phyloP scores from a whole-genome alignment of 2,113 vertebrate species.

The Ovibos moschatus region DNA sequence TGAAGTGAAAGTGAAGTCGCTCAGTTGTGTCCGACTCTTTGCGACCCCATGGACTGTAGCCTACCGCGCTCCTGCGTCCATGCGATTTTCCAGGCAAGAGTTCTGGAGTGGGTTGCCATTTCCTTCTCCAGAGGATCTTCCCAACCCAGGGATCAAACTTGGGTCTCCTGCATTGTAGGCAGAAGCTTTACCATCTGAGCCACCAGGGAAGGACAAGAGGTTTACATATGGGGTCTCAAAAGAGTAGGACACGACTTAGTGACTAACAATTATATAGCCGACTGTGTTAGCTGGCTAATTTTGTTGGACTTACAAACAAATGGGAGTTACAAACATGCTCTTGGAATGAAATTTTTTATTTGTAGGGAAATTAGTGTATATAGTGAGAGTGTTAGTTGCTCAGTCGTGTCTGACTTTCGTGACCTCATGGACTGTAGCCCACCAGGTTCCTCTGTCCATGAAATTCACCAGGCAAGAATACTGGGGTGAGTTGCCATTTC shows the following conservation, averaged over 20 bases:
- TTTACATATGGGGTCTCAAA: background rate
- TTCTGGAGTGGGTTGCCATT: background rate
- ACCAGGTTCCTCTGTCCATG: background rate
- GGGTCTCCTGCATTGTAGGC: background rate
- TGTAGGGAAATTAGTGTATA: background rate
- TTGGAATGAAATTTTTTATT: background rate
- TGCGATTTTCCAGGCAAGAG: background rate
- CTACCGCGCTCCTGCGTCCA: accelerated
- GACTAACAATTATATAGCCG: background rate
- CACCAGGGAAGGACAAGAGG: background rate
- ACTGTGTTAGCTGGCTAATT: background rate
- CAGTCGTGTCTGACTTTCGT: background rate
- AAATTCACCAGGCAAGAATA: background rate
- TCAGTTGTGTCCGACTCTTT: background rate
- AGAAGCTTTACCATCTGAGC: background rate
- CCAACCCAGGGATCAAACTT: background rate
- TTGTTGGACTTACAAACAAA: background rate
- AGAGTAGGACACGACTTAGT: background rate
- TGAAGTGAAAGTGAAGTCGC: background rate
- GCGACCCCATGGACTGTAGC: background rate
- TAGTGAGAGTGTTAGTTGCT: background rate
- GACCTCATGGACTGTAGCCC: background rate
- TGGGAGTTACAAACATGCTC: background rate
- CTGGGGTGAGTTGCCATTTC: background rate
- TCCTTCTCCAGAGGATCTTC: background rate